phyloP scores from a whole-genome alignment of 1,140 invertebrate genomes.

The Subanguina moxae region DNA sequence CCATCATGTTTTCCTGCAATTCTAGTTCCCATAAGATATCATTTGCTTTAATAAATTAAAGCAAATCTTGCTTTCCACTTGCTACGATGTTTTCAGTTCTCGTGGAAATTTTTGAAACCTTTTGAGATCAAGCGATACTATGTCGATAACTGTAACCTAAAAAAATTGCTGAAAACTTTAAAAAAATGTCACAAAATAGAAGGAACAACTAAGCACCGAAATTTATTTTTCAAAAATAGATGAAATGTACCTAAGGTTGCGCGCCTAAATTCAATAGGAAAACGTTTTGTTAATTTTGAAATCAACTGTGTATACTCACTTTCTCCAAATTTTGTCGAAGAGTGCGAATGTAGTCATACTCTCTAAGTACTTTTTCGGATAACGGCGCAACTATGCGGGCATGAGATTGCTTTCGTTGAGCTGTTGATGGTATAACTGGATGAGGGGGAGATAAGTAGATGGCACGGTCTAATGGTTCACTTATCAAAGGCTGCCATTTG shows the following conservation, averaged over 20 bases:
- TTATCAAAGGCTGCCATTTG: background rate
- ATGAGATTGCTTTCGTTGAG: constrained; percentile 5
- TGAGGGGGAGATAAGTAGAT: background rate
- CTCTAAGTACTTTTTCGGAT: constrained; percentile 11
- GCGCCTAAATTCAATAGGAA: constrained; percentile 4
- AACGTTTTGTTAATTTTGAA: background rate
- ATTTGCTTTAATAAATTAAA: too few relatives aligned
- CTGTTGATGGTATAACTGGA: background rate
- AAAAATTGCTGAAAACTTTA: too few relatives aligned
- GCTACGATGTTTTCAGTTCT: too few relatives aligned
- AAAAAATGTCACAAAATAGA: too few relatives aligned
- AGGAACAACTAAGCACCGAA: too few relatives aligned
- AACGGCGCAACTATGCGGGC: background rate
- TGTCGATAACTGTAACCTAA: too few relatives aligned
- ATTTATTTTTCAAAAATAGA: too few relatives aligned
- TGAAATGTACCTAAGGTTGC: constrained; percentile 10
- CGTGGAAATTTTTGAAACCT: too few relatives aligned
- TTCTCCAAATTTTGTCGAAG: constrained; percentile 22
- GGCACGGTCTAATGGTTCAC: constrained; percentile 4
- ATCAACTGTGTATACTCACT: background rate
- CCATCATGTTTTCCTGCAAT: too few relatives aligned
- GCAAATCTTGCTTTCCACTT: too few relatives aligned
- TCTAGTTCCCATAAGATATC: too few relatives aligned
- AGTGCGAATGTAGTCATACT: constrained; percentile 12
- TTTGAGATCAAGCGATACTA: too few relatives aligned